Base-by-base conservation (phyloP, 2,797 vertebrate species). In the Glyptemys insculpta region DNA sequence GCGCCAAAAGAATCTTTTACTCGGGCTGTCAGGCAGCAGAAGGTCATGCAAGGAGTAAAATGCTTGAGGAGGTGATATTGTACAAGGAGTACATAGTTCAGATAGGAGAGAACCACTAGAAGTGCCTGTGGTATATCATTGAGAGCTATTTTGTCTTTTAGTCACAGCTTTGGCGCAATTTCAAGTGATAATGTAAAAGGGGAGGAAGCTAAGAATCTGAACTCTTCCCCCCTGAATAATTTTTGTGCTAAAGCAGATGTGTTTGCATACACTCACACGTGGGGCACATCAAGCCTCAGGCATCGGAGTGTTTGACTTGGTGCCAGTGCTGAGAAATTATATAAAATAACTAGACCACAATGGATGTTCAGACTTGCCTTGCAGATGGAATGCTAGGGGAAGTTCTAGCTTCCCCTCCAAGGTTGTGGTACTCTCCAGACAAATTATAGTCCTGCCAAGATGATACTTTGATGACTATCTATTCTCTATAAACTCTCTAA, bases 401-500 rank as follows among this genome's bases (percentile, higher is more conserved):
- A 92, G 72, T 25, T 80, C 92, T 49, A 83, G 85, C 79, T 90
- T 80, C 41, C n/a, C 68, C 52, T n/a, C 11, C 49, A 57, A 62
- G 68, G n/a, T 31, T 54, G 27, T 59, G 53, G 74, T 92, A 6
- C 0, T 95, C 82, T 94, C 90, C 85, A 85, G 83, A 93, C 34
- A 96, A 92, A 93, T 94, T 81, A 80, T 4, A 37, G 56, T 74
- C 79, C 92, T 89, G 90, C 87, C 93, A 96, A 90, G 59, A 83
- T 92, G 92, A 90, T 76, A 62, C 56, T 89, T 57, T 90, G 76
- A 80, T 85, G 57, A 72, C 74, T 91, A 16, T 54, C 68, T 94
- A 6, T 95, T 96, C 95, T 91, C 85, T 92, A 72, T 90, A 90
- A 93, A 93, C 93, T 79, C 93, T 91, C 62, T 95, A 62, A 41